phyloP scores from a whole-genome alignment of 2,888 invertebrate species.

The Smittia aterrima region DNA sequence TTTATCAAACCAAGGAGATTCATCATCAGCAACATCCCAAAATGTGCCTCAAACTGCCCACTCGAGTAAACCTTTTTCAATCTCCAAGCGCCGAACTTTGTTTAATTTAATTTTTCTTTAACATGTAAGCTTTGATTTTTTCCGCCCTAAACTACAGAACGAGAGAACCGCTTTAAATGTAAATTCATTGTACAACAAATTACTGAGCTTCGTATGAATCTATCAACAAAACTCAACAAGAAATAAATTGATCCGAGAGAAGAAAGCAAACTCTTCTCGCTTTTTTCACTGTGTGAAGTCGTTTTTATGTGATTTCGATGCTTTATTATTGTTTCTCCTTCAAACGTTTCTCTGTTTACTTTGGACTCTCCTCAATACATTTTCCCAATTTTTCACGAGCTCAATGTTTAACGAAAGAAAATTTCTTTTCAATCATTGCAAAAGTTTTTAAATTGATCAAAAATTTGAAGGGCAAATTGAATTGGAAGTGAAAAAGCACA shows the following conservation, averaged over 20 bases:
- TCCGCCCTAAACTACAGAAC: background rate
- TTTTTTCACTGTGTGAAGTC: background rate
- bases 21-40: background rate
- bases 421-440: too few species aligned
- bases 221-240: slow-evolving; percentile 5
- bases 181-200: background rate
- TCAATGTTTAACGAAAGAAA: too few species aligned
- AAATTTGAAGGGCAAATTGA: too few species aligned
- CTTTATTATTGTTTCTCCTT: background rate
- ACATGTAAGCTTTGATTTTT: too few species aligned
- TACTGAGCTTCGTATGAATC: background rate
- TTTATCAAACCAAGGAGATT: too few species aligned
- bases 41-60: background rate
- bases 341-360: background rate
- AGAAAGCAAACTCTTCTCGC: background rate
- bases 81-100: too few species aligned
- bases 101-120: too few species aligned
- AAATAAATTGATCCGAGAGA: background rate
- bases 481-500: too few species aligned
- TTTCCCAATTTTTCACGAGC: too few species aligned
- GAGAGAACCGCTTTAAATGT: background rate
- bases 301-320: background rate
- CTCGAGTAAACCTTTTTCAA: too few species aligned
- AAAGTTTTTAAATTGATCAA: too few species aligned
- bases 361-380: too few species aligned